Percentiles rank a stretch among this genome's conserved stretches.
Evolutionary conservation across 1,140 invertebrate species (phyloP).

Genomic region (Tribolium madens): DNA sequence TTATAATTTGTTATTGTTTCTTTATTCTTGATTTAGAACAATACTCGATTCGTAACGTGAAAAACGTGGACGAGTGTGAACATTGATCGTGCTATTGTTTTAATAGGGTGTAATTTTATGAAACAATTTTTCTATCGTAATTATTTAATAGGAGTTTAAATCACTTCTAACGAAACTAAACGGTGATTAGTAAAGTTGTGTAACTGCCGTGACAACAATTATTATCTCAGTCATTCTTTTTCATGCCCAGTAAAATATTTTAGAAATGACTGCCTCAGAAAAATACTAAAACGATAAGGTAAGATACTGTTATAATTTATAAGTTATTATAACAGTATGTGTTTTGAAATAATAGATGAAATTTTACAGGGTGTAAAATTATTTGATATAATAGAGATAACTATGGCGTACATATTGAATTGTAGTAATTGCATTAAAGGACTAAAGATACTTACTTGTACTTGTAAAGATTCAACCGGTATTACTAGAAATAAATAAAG

Average conservation of each 20-base stretch:
- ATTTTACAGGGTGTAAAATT: no score
- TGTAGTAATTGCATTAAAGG: no score
- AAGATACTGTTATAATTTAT: no score
- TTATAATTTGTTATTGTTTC: conserved; percentile 35
- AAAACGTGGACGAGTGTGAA: background rate
- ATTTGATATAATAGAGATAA: no score
- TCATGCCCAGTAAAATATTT: background rate
- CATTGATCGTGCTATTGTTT: background rate
- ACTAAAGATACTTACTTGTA: no score
- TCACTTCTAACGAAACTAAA: background rate
- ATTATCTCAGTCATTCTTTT: background rate
- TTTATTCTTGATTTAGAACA: conserved; percentile 4
- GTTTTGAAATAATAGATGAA: no score
- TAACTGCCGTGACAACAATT: background rate
- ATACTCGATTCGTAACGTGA: conserved; percentile 8
- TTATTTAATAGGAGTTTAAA: background rate
- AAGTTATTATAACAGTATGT: no score
- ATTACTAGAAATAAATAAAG: no score
- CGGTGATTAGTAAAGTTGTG: background rate
- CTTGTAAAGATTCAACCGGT: no score
- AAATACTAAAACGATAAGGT: no score
- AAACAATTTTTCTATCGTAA: background rate
- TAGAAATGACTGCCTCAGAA: background rate
- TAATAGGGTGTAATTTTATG: background rate
- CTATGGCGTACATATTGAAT: no score